These are phyloP conservation scores for Tiphia femorata DNA, from an alignment of 2,888 invertebrate genomes.

Conservation along the genomic window DNA sequence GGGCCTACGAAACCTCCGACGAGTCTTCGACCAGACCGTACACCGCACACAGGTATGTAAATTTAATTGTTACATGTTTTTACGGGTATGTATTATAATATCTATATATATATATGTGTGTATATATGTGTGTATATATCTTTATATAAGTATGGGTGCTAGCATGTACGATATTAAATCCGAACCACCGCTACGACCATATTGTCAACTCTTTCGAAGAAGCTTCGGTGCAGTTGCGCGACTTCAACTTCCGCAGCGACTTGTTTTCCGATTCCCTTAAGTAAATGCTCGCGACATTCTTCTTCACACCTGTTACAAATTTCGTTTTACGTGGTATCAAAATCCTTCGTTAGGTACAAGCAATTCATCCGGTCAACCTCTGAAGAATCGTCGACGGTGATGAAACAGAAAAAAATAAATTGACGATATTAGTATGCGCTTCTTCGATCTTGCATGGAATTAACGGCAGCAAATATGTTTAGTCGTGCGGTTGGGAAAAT, in stretches of 20 bases:
- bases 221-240: conserved; percentile 42
- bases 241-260: conserved; percentile 17
- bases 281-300: no score
- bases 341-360: no score
- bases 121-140: conserved; percentile 7
- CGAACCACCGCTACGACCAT: conserved; percentile 30
- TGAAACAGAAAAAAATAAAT: no score
- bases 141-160: neutral
- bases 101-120: conserved; percentile 19
- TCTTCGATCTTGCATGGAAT: no score
- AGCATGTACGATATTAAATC: conserved; percentile 10
- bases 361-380: no score
- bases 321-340: no score
- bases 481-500: no score
- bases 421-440: no score
- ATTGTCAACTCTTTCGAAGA: conserved; percentile 39
- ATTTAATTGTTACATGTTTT: conserved; percentile 18
- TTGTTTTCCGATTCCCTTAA: conserved; percentile 2
- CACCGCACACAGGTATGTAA: conserved; percentile 17
- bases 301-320: no score
- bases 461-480: no score
- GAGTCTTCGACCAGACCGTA: conserved; percentile 22
- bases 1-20: conserved; percentile 19
- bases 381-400: no score
- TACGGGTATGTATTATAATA: conserved; percentile 2